Evolutionary conservation across 2,888 invertebrate genomes (phyloP).

Genomic region (Carterocephalus palaemon): DNA sequence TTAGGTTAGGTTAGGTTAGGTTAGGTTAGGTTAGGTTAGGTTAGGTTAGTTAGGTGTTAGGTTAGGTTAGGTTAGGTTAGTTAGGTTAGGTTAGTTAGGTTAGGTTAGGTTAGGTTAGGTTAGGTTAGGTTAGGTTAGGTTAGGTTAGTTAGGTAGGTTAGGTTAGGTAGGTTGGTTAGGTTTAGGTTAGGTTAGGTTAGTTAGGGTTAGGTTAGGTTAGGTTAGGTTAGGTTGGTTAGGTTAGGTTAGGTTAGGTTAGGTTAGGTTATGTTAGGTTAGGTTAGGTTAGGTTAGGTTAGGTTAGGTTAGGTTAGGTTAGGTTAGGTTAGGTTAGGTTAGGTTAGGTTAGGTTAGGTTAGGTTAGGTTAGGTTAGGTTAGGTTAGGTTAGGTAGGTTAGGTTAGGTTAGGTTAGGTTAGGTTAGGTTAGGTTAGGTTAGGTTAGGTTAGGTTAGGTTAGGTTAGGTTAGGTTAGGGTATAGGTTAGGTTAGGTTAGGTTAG

Average conservation of each 20-base stretch:
- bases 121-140: constrained; percentile 27
- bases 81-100: not conserved
- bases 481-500: constrained; percentile 34
- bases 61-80: constrained; percentile 25
- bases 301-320: constrained; percentile 30
- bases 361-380: constrained; percentile 26
- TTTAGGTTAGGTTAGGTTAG: constrained; percentile 38
- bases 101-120: constrained; percentile 29
- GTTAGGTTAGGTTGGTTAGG: constrained; percentile 26
- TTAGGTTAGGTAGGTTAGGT: constrained; percentile 29
- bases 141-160: constrained; percentile 30
- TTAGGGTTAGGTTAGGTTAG: constrained; percentile 36
- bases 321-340: constrained; percentile 31
- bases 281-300: constrained; percentile 36
- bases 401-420: constrained; percentile 31
- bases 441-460: constrained; percentile 30
- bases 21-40: constrained; percentile 26
- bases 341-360: constrained; percentile 25
- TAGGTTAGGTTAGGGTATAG: constrained; percentile 33
- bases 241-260: constrained; percentile 39
- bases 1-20: constrained; percentile 24
- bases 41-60: constrained; percentile 27
- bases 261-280: constrained; percentile 25
- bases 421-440: constrained; percentile 25
- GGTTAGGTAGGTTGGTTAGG: constrained; percentile 34